Evolutionary conservation across 2,797 vertebrate species (phyloP).

Genomic region (Bradypodion pumilum): DNA sequence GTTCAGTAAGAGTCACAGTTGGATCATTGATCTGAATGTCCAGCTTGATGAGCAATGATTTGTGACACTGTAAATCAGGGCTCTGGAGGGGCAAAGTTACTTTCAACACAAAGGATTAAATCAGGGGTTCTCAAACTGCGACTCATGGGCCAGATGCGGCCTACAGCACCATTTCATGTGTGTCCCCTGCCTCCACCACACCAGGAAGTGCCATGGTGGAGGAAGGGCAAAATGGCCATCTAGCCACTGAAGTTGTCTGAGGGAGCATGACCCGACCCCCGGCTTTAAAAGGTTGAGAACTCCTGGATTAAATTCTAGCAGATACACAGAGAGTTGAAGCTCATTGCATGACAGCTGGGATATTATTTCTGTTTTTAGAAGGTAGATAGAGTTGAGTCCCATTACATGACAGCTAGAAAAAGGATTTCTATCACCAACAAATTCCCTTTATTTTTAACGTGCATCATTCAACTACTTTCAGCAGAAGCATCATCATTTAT

Average conservation of each 20-base stretch:
- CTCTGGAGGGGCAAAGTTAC: constrained; percentile 48
- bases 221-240: too few relatives aligned
- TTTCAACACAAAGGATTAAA: constrained; percentile 25
- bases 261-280: too few relatives aligned
- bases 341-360: too few relatives aligned
- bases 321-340: too few relatives aligned
- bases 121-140: constrained; percentile 17
- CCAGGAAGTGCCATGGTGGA: too few relatives aligned
- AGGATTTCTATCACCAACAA: constrained; percentile 37
- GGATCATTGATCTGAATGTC: constrained; percentile 43
- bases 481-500: constrained; percentile 56
- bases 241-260: too few relatives aligned
- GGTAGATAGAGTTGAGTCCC: constrained; percentile 36
- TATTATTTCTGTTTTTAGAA: too few relatives aligned
- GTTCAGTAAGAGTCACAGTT: background rate
- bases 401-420: constrained; percentile 52
- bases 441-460: constrained; percentile 46
- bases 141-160: too few relatives aligned
- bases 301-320: too few relatives aligned
- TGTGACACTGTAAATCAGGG: constrained; percentile 53
- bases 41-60: constrained; percentile 27
- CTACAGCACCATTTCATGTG: too few relatives aligned
- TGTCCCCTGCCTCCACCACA: too few relatives aligned
- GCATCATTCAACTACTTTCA: constrained; percentile 49
- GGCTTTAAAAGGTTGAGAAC: background rate